Base-by-base conservation (phyloP, 2,888 invertebrate species). In the Pyralis farinalis region DNA sequence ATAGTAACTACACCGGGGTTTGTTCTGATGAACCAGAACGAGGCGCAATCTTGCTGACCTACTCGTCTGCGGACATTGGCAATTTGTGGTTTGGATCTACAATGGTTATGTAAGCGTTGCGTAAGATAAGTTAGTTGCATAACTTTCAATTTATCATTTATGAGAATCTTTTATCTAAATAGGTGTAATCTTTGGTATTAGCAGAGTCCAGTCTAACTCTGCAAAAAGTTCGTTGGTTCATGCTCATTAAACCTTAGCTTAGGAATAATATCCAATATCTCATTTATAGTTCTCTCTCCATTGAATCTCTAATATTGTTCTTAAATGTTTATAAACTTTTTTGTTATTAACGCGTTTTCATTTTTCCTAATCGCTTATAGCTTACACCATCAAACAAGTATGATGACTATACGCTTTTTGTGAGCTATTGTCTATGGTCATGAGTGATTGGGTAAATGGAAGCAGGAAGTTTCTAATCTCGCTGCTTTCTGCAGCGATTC, bases 381-480 rank as follows among this genome's bases (percentile, higher is more conserved):
- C 25, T 25, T 25, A n/a, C 7, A 25, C 25, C 25, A 25, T 2
- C 25, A 8, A 8, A 7, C 7, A 21, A 28, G 27, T 27, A 7
- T 20, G 20, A 20, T 10, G 30, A 16, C 22, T 33, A 29, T 45
- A 37, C 38, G 46, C 46, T 47, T 42, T 47, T 46, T 43, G 47
- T 34, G 34, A 43, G 40, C 50, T 44, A 52, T 47, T 44, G 28
- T 49, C 46, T 48, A 46, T 43, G 36, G 52, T 58, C 53, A 59
- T 53, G 51, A 49, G 37, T 55, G 46, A 54, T 46, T 51, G 49
- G 48, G 44, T 49, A 37, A 22, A 37, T 40, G 38, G 49, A 49
- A 57, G 45, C 51, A 53, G 46, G 47, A 48, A 57, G 53, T 47
- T 42, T 51, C 49, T 30, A 46, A 43, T 44, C 43, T 43, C 44